Evolutionary conservation across 2,797 vertebrate genomes (phyloP), one percentile per base, ranked within the genome.

Genomic region (Notoglanidium macrostoma): DNA sequence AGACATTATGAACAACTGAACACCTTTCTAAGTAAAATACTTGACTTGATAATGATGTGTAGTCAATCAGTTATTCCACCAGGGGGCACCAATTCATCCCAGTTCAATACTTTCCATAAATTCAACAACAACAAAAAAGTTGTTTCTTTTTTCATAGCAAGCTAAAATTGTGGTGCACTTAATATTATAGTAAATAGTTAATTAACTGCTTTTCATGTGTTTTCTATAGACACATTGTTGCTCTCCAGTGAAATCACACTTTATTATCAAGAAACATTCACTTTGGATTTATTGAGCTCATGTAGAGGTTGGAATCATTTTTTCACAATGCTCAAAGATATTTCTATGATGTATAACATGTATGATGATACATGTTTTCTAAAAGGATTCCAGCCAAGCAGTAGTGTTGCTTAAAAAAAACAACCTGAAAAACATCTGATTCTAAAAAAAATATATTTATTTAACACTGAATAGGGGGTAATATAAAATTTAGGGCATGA

Each of bases 51-150:
- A 68, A 44, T 46, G 54, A 80, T 49, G 78, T 87, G 78, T 83
- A 46, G 68, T 61, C 23, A 8, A 26, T 82, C n/a, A 63, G 51
- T 73, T 8, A 19, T 88, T 85, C 63, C 88, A 89, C 57, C 32
- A 86, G 65, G 54, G 73, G 83, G 67, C 85, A 78, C 32, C 49
- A 86, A 65, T 57, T 67, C 23, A 81, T 67, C 35, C 26, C 10
- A 26, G 83, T 35, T 68, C 35, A n/a, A 54, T 83, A 29, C 67
- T 54, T 68, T 73, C 26, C 46, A 72, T 68, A 29, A 65, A 54
- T 54, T 79, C 32, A 57, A 54, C 10, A 54, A 35, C 14, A 7
- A 49, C 49, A 81, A n/a, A 63, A 79, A 2, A 81, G n/a, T 32
- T 61, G 54, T 5, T 49, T 49, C 26, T 26, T 12, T 44, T 73